These are phyloP conservation scores for Ifrita kowaldi DNA, from an alignment of 2,113 vertebrate species.

Conservation along the genomic window DNA sequence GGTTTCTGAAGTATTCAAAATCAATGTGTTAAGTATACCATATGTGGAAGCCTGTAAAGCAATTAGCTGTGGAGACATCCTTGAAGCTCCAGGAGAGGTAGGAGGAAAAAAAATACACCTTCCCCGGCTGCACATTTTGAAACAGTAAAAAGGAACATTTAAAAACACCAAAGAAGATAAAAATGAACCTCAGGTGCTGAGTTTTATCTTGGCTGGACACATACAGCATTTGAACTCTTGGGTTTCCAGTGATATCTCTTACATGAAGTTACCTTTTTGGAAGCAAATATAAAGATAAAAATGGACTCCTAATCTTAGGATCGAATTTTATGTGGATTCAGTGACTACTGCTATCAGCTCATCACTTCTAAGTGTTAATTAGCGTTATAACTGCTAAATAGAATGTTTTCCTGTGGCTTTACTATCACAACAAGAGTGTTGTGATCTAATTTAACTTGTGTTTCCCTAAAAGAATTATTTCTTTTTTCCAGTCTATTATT, in stretches of 20 bases:
- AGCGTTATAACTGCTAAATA: background rate
- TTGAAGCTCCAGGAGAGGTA: background rate
- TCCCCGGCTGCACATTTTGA: background rate
- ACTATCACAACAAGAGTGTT: background rate
- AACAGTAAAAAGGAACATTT: background rate
- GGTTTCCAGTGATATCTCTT: background rate
- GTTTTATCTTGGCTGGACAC: background rate
- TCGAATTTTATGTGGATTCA: background rate
- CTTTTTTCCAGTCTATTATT: background rate
- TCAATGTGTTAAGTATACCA: background rate
- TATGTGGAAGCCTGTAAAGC: background rate
- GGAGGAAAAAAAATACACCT: background rate
- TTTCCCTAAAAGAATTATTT: background rate
- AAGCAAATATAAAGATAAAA: background rate
- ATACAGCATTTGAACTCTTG: background rate
- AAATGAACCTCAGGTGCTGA: background rate
- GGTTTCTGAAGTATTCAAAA: background rate
- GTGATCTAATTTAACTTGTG: background rate
- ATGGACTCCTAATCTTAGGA: background rate
- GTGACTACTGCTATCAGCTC: background rate
- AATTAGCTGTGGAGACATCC: background rate
- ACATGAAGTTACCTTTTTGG: background rate
- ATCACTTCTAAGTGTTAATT: background rate
- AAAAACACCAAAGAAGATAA: background rate
- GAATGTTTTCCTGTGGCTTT: background rate